Base-by-base conservation (phyloP, 2,113 vertebrate genomes). In the Fregetta grallaria region DNA sequence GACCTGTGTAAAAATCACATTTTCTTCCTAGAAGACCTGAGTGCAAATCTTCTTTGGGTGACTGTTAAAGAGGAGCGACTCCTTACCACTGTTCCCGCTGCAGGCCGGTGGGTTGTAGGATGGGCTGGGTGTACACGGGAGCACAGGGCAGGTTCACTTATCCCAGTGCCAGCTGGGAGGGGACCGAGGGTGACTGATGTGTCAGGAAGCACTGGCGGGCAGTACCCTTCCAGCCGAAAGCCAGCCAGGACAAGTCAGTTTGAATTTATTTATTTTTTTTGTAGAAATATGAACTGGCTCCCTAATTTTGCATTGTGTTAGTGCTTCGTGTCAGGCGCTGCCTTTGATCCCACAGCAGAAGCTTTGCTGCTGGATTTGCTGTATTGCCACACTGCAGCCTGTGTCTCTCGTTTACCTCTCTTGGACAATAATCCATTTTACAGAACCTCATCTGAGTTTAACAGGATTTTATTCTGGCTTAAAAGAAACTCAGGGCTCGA, bases 51-150 rank as follows among this genome's bases (percentile, higher is more conserved):
- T 10, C 26, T 32, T 26, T n/a, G 42, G 10, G 34, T 29, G 72
- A 3, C 25, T 2, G 2, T 13, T 49, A 13, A 7, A 40, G n/a
- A 52, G 36, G 36, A 81, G 45, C 3, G 1, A 10, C 29, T 7
- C 6, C 0, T 30, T 30, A 7, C 22, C 16, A 6, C n/a, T 3
- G 1, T 13, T 32, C 19, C 63, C n/a, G 38, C 63, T 18, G 38
- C 1, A 2, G 50, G 36, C 13, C 0, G 2, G 34, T 3, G 75
- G 25, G 34, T 11, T 19, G 10, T 17, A 2, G 5, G 47, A 5
- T 1, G 5, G n/a, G 30, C 68, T 49, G 47, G 16, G 8, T 13
- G 11, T 22, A 11, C 0, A 3, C 9, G 11, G 72, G 47, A 21
- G 30, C 11, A 3, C 1, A 0, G 7, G 72, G 40, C 47, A 68